phyloP scores from a whole-genome alignment of 1,140 invertebrate species.

The Brachystomella parvula region DNA sequence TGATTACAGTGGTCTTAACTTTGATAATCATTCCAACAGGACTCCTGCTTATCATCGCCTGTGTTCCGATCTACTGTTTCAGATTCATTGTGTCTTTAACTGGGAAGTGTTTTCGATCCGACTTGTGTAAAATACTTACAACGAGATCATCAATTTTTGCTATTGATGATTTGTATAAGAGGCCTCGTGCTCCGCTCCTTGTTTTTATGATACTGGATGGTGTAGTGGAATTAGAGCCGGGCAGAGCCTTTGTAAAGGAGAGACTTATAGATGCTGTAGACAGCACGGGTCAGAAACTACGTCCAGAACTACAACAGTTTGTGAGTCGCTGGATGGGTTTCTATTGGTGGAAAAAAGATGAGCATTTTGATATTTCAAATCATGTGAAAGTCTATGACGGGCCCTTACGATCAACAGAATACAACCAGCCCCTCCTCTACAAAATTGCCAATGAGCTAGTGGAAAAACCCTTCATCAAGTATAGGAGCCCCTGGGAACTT shows the following conservation, averaged over 20 bases:
- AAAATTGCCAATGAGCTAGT: constrained; percentile 12
- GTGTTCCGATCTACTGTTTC: constrained; percentile 20
- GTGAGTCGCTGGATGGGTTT: constrained; percentile 15
- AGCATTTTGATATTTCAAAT: constrained; percentile 18
- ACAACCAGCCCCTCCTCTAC: background rate
- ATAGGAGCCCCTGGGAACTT: constrained; percentile 25
- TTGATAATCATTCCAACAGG: background rate
- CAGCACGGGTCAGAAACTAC: background rate
- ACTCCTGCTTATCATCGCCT: background rate
- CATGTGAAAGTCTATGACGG: constrained; percentile 23
- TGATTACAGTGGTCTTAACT: background rate
- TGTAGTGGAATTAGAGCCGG: constrained; percentile 16
- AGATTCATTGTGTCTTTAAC: constrained; percentile 12
- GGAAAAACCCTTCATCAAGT: constrained; percentile 10
- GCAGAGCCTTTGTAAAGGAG: background rate
- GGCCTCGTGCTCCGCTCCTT: constrained; percentile 21
- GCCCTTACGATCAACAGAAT: background rate
- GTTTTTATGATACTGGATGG: constrained; percentile 31
- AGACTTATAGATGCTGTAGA: background rate
- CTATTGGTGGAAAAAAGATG: constrained; percentile 26
- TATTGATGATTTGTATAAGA: constrained; percentile 15
- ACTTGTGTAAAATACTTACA: constrained; percentile 26
- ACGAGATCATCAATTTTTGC: constrained; percentile 22
- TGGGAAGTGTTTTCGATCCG: constrained; percentile 14
- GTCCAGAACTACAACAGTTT: constrained; percentile 21